Evolutionary conservation across 2,797 vertebrate genomes (phyloP).

Genomic region (Balearica regulorum): DNA sequence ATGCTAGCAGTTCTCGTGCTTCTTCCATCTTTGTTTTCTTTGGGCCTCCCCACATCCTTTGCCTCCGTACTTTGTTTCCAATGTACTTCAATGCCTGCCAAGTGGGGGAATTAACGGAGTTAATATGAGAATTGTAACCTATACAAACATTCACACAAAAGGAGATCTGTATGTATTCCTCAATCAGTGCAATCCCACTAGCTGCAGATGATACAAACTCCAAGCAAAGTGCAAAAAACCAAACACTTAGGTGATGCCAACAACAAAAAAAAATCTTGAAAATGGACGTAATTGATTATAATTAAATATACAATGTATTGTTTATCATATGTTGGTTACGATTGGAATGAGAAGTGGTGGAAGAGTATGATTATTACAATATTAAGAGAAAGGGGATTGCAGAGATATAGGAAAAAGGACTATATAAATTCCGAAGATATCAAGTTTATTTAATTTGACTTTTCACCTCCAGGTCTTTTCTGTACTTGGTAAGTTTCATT

Average conservation of each 20-base stretch:
- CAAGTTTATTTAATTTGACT: neutral
- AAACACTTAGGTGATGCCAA: neutral
- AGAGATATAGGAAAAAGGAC: neutral
- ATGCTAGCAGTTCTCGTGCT: conserved; percentile 92
- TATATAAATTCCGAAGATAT: neutral
- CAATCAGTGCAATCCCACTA: neutral
- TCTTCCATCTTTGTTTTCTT: conserved; percentile 99
- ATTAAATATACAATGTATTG: neutral
- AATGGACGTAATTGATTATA: neutral
- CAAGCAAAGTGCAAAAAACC: neutral
- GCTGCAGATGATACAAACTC: neutral
- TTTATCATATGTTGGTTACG: neutral
- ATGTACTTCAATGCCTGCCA: conserved; percentile 91
- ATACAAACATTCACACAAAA: rapidly evolving
- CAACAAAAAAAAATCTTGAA: neutral
- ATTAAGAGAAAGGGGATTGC: neutral
- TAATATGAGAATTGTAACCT: neutral
- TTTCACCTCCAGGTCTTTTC: neutral
- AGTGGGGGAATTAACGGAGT: neutral
- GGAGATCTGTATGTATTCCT: neutral
- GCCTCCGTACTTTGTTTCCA: conserved; percentile 95
- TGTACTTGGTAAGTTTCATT: neutral
- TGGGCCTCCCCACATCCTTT: conserved; percentile 98
- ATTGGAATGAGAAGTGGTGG: neutral
- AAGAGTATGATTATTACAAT: neutral